Base-by-base conservation (phyloP, 2,797 vertebrate species). In the Scolopax rusticola region DNA sequence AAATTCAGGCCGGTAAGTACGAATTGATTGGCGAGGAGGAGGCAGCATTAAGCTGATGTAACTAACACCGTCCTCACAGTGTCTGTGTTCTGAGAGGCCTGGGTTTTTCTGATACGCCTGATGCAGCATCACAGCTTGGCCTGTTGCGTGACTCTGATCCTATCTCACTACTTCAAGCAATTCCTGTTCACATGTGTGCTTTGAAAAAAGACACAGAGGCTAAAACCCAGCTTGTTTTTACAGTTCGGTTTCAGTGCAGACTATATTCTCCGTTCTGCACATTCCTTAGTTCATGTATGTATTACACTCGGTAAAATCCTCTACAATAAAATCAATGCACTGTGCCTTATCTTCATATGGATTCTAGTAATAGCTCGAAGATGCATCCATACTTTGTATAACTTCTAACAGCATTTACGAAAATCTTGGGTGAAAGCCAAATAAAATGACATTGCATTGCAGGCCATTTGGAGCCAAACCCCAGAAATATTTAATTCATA, bases 1-100 rank as follows among this genome's bases (percentile, higher is more conserved):
- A n/a, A 51, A 60, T 36, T 63, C 65, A 33, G 40, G 18, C 18
- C 1, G 2, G 2, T 6, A 38, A 36, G 13, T 10, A 57, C 0
- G 8, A 74, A 40, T 10, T 25, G 25, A 60, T 59, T 3, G 50
- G 33, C 2, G 12, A 70, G n/a, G 40, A 69, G 25, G 41, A 65
- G 13, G 25, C 8, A 38, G 57, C 68, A 47, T 41, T 38, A 38
- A 47, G 63, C 16, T 33, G 53, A 57, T 6, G 25, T 28, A 65
- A 51, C n/a, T 32, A 51, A 67, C 2, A 17, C 41, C 43, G 12
- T 28, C 30, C 63, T 84, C n/a, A n/a, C 18, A 33, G 30, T 3
- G 1, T 3, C 59, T 18, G 38, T 3, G 0, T 53, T 47, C 43
- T 24, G 19, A 2, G 9, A 70, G 23, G 25, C 36, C 50, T 21